A percentile compares a stretch with the other conserved stretches of the same genome.
Evolutionary conservation across 2,888 invertebrate genomes (phyloP).

Genomic region (Euspilapteryx auroguttella): DNA sequence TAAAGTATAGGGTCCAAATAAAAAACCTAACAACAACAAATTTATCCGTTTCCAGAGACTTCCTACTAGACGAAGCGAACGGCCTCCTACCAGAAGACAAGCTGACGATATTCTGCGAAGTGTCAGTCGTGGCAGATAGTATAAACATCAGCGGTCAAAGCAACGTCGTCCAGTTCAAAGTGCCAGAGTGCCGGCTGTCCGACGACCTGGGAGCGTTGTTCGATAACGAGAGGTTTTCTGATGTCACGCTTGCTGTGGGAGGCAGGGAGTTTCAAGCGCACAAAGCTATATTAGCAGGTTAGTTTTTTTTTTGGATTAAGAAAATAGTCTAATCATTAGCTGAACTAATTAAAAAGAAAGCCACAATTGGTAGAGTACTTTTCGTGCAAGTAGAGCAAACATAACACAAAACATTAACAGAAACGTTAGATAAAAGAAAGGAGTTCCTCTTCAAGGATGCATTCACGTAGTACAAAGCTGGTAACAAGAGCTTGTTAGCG

Average conservation of each 20-base stretch:
- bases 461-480: too few species aligned
- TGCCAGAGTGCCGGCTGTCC: conserved; percentile 89
- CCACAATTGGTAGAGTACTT: too few species aligned
- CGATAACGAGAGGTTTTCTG: conserved; percentile 96
- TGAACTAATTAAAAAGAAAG: conserved; percentile 6
- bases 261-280: conserved; percentile 93
- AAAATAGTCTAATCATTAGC: too few species aligned
- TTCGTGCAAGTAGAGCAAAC: too few species aligned
- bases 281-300: conserved; percentile 94
- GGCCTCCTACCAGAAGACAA: conserved; percentile 98
- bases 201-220: conserved; percentile 95
- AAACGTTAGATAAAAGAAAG: too few species aligned
- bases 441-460: too few species aligned
- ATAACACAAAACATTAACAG: too few species aligned
- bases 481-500: too few species aligned
- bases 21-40: too few species aligned
- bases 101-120: conserved; percentile 99
- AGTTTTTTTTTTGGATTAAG: too few species aligned
- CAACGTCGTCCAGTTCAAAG: conserved; percentile 96
- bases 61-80: conserved; percentile 97
- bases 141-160: conserved; percentile 99
- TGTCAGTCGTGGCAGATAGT: conserved; percentile 95
- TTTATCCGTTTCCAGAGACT: conserved; percentile 86
- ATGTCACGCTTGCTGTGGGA: conserved; percentile 92
- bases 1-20: too few species aligned